Percentiles rank a stretch among this genome's conserved stretches.
These are phyloP conservation scores for Eupithecia subfuscata DNA, from an alignment of 2,888 invertebrate species.

Conservation along the genomic window DNA sequence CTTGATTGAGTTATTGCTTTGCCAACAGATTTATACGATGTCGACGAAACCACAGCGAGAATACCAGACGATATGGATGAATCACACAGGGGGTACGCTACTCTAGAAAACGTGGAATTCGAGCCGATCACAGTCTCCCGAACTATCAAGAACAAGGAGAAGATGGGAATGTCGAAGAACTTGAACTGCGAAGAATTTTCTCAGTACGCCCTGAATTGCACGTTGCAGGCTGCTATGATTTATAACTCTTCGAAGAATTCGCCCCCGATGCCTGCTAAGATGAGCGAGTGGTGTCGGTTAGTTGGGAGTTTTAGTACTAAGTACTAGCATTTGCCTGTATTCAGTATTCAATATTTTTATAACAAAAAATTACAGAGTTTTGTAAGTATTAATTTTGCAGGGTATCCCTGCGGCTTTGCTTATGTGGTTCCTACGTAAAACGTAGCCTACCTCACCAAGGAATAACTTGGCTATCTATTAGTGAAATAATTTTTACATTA, in stretches of 20 bases:
- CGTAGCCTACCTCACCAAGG: no score
- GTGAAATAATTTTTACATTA: no score
- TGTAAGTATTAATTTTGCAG: no score
- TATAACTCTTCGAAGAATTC: constrained; percentile 66
- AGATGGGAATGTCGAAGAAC: constrained; percentile 49
- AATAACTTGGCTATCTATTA: no score
- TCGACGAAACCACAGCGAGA: constrained; percentile 46
- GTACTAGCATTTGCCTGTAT: no score
- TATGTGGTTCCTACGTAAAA: no score
- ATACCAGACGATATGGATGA: constrained; percentile 7
- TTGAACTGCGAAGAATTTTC: constrained; percentile 68
- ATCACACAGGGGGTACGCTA: background rate
- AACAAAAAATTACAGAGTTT: no score
- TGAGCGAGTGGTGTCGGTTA: constrained; percentile 71
- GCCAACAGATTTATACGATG: constrained; percentile 50
- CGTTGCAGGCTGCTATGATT: constrained; percentile 60
- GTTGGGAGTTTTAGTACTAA: background rate
- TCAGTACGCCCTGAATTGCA: constrained; percentile 65
- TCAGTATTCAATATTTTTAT: no score
- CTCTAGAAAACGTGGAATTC: constrained; percentile 55
- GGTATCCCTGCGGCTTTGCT: no score
- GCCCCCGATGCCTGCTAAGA: constrained; percentile 66
- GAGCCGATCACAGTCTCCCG: constrained; percentile 55
- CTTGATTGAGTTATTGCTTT: background rate
- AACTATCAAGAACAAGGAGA: constrained; percentile 39